phyloP scores from a whole-genome alignment of 2,797 vertebrate genomes.

The Pseudocheirus occidentalis region DNA sequence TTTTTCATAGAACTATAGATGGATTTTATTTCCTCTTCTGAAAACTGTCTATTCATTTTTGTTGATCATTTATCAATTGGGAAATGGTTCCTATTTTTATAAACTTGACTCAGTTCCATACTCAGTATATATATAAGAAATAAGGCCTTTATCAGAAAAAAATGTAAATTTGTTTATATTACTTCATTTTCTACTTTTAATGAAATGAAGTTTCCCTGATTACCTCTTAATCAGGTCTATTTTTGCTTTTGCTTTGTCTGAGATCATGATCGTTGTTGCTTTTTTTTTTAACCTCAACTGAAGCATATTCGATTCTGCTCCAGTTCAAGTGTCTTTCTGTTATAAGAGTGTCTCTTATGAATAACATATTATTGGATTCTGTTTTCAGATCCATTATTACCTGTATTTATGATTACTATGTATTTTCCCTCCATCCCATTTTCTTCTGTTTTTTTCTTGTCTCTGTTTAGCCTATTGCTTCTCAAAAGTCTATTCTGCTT shows the following conservation, averaged over 20 bases:
- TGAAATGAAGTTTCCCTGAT: too few species aligned
- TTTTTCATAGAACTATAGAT: not conserved
- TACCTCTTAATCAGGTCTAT: too few species aligned
- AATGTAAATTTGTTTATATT: not conserved
- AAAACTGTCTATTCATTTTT: not conserved
- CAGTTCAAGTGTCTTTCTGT: not conserved
- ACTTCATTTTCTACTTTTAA: not conserved
- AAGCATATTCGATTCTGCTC: not conserved
- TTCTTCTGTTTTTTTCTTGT: not conserved
- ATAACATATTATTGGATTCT: not conserved
- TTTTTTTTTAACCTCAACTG: not conserved
- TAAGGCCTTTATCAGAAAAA: not conserved
- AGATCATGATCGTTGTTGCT: not conserved
- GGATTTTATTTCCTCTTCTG: not conserved
- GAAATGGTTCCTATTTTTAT: not conserved
- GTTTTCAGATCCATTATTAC: not conserved
- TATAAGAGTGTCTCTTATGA: not conserved
- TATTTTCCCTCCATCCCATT: not conserved
- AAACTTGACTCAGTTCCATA: not conserved
- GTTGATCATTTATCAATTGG: too few species aligned
- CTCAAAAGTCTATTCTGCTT: not conserved
- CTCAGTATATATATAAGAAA: not conserved
- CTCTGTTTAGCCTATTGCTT: not conserved
- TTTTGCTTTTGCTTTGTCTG: not conserved
- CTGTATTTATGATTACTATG: not conserved